Evolutionary conservation across 1,140 invertebrate genomes (phyloP).

Genomic region (Tyrophagus putrescentiae): DNA sequence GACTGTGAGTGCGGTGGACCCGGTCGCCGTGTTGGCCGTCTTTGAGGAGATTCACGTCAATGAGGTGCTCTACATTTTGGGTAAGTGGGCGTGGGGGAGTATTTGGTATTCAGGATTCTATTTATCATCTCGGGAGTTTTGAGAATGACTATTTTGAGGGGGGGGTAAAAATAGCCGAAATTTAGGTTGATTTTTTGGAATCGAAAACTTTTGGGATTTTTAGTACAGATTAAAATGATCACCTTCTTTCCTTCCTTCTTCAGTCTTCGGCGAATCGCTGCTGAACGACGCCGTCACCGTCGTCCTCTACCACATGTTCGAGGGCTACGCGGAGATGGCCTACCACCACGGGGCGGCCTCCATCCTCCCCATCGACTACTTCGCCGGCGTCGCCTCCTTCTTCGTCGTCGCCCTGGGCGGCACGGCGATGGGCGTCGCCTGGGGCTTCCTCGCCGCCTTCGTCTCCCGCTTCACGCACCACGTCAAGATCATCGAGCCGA

Average conservation of each 20-base stretch:
- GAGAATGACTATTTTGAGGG: no score
- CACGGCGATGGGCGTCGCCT: constrained; percentile 79
- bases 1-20: constrained; percentile 95
- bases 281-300: constrained; percentile 93
- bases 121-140: no score
- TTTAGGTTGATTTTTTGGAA: not conserved
- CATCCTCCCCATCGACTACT: constrained; percentile 49
- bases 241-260: not conserved
- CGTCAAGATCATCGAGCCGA: constrained; percentile 91
- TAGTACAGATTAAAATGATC: not conserved
- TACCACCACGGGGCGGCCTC: constrained; percentile 43
- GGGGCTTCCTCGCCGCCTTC: constrained; percentile 85
- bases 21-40: constrained; percentile 91
- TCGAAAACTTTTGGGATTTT: not conserved
- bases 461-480: constrained; percentile 89
- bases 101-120: no score
- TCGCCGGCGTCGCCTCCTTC: constrained; percentile 75
- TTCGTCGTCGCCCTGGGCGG: constrained; percentile 85
- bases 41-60: constrained; percentile 99
- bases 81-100: not conserved
- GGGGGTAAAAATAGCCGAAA: not conserved
- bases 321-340: constrained; percentile 65
- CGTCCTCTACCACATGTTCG: constrained; percentile 86
- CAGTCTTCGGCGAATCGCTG: constrained; percentile 91
- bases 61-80: constrained; percentile 91